A percentile compares a stretch with the other conserved stretches of the same genome.
Evolutionary conservation across 1,140 invertebrate species (phyloP).

Genomic region (Caenorhabditis latens): DNA sequence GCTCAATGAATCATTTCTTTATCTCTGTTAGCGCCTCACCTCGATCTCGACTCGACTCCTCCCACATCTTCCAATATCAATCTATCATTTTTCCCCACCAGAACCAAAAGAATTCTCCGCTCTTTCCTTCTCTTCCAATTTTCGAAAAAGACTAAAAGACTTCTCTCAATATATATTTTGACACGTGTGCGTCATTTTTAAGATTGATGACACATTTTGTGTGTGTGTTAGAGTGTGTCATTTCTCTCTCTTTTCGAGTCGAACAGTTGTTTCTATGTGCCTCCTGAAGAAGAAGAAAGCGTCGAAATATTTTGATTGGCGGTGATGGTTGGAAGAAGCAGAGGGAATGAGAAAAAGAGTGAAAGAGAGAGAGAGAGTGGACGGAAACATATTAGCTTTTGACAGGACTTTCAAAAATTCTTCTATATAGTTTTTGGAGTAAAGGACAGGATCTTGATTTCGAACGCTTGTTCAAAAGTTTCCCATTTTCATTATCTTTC

Average conservation of each 20-base stretch:
- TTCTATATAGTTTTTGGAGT: not conserved
- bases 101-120: not conserved
- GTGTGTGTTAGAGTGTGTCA: not conserved
- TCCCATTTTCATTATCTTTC: no score
- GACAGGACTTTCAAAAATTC: not conserved
- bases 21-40: not conserved
- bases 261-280: constrained; percentile 24
- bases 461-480: not conserved
- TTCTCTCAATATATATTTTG: constrained; percentile 22
- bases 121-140: not conserved
- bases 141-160: not conserved
- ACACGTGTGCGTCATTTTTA: constrained; percentile 53
- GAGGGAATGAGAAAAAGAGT: not conserved
- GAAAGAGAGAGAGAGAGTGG: not conserved
- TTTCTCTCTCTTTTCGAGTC: not conserved
- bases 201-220: constrained; percentile 4
- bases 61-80: not conserved
- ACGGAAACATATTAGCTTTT: not conserved
- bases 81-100: not conserved
- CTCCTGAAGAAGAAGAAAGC: not conserved
- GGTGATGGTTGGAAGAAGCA: not conserved
- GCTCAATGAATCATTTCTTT: not conserved
- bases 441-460: not conserved
- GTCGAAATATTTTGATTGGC: constrained; percentile 51
- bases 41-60: not conserved